These are phyloP conservation scores for Helleia helle DNA, from an alignment of 2,888 invertebrate species.

Conservation along the genomic window DNA sequence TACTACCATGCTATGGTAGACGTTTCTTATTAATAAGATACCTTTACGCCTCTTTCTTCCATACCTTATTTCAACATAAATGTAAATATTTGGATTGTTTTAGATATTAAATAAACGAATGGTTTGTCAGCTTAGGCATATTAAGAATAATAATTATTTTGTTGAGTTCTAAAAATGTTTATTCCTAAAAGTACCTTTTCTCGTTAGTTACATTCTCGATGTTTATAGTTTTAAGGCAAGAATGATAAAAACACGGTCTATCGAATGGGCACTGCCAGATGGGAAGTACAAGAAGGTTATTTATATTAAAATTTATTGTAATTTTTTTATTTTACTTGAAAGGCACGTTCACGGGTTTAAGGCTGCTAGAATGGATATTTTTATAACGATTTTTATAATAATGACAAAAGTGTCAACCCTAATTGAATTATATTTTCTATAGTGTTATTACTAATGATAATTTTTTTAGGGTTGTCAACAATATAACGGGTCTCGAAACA, in stretches of 20 bases:
- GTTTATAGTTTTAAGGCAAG: constrained; percentile 35
- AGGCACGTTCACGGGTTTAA: constrained; percentile 49
- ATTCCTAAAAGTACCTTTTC: constrained; percentile 68
- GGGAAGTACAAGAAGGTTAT: constrained; percentile 55
- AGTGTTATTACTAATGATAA: constrained; percentile 9
- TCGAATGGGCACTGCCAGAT: constrained; percentile 27
- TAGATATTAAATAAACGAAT: constrained; percentile 5
- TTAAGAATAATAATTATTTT: constrained; percentile 34
- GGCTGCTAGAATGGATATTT: constrained; percentile 44
- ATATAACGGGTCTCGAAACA: constrained; percentile 63
- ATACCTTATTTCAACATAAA: constrained; percentile 4
- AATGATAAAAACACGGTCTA: constrained; percentile 48
- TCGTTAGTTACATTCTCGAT: constrained; percentile 36
- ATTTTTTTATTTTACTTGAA: constrained; percentile 44
- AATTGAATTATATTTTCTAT: constrained; percentile 12
- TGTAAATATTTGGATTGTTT: constrained; percentile 12
- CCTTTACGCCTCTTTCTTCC: constrained; percentile 1
- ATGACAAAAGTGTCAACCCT: constrained; percentile 37
- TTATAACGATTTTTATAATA: constrained; percentile 27
- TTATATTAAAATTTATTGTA: constrained; percentile 33
- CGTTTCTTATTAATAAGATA: not conserved
- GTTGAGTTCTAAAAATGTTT: constrained; percentile 60
- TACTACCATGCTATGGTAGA: not conserved
- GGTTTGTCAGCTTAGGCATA: constrained; percentile 29
- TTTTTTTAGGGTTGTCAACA: constrained; percentile 35